Base-by-base conservation (phyloP, 2,113 vertebrate genomes). In the Procavia capensis region DNA sequence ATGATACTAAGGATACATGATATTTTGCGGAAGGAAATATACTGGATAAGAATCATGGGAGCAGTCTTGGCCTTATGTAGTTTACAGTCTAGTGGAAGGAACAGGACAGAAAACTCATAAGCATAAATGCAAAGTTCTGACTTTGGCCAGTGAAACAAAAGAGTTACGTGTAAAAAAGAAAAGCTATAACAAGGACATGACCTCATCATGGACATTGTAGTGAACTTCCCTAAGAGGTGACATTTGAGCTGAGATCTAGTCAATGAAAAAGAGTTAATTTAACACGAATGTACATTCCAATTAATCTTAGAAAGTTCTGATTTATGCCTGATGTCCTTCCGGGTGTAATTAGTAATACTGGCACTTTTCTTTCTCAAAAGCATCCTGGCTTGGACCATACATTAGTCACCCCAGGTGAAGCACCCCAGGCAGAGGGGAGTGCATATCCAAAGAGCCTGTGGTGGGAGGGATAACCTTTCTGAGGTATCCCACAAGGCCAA, bases 231-330 rank as follows among this genome's bases (percentile, higher is more conserved):
- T 63, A 87, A 43, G n/a, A 94, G 31, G 14, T n/a, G 72, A 74
- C 29, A 61, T 76, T 78, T 88, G 17, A 75, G 61, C 9, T 64
- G n/a, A 84, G 76, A 75, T 88, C 63, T 81, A n/a, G 34, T 64
- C 41, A 92, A 90, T 80, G 41, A 80, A 66, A 24, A 79, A 2
- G 14, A 45, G 24, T 86, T 90, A 83, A 59, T 43, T 79, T 72
- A 72, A 94, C 57, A 31, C 68, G 45, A 94, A 66, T 6, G 54
- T 36, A 68, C 66, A 43, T 41, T 27, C 41, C 13, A 1, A 25
- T 80, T 84, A 93, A 13, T 41, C 45, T 63, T 94, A 64, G 50
- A 92, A 81, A 72, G 34, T 45, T 54, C 57, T 84, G 63, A 86
- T 34, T 84, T 39, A 57, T 11, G 14, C 13, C n/a, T 57, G 14